Evolutionary conservation across 2,888 invertebrate genomes (phyloP), one percentile per base, ranked within the genome.

Genomic region (Apamea anceps): DNA sequence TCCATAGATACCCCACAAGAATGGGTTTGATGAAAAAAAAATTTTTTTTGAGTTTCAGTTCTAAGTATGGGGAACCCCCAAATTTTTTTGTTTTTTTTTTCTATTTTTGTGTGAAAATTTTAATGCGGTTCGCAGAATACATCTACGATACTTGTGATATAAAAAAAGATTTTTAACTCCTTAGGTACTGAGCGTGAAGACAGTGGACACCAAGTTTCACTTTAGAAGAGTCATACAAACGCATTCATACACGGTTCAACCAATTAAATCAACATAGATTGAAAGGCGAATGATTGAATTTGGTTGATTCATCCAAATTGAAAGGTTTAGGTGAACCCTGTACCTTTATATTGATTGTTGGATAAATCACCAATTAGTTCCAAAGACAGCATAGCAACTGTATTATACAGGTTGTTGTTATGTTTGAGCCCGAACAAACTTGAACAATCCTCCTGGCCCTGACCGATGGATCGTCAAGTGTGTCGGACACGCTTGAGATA

Each of bases 401-500:
- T 42, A 21, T 12, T 12, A 15, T 60, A 72, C 28, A 72, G 67
- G 62, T 7, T 72, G 85, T 37, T 79, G 70, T 63, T 54, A 62
- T 67, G 21, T 73, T 81, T 65, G n/a, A 71, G 57, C 48, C 32
- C 37, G 28, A 81, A 63, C 25, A 60, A 80, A 57, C 62, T 75
- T 63, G 81, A 81, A 74, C 45, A 57, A 13, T 63, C 42, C 42
- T 37, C 63, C 68, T 70, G 68, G 81, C 75, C 83, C 51, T 86
- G 83, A 72, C 54, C 72, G n/a, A 37, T 21, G 72, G 67, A 60
- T 25, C 75, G 28, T 75, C 51, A 37, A 86, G 83, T 86, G 83
- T 81, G 82, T 84, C 82, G 60, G 83, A 86, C 75, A 86, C 28
- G 86, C 82, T 70, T 82, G 86, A 75, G 63, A 70, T 54, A 75